Base-by-base conservation (phyloP, 2,888 invertebrate genomes). In the Stenotaenia linearis region DNA sequence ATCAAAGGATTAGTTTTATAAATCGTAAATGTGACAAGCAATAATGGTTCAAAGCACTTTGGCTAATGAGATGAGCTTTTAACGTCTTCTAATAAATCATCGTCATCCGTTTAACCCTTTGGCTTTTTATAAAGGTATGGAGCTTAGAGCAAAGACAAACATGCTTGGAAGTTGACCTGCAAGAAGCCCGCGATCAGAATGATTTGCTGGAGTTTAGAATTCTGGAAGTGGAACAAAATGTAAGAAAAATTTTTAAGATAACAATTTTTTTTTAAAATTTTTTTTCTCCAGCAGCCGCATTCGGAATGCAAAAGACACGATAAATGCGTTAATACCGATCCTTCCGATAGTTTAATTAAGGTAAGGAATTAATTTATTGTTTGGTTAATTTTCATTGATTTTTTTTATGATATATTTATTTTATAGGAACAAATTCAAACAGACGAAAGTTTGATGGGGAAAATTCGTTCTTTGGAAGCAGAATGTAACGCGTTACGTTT, bases 151-250 rank as follows among this genome's bases (percentile, higher is more conserved):
- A 78, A 56, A 61, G 30, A 37, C 75, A 74, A 74, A 74, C 21
- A n/a, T 21, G 75, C 30, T 88, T 92, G 56, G 86, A 89, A 83
- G 90, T 90, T 84, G 92, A 93, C 85, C 87, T 91, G 82, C 89
- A 91, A 82, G 93, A 93, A 86, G 89, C 92, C 84, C 89, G 91
- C 83, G 93, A 93, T 85, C 93, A 93, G 85, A 92, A 92, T 86
- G 93, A 93, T 86, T 89, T 93, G 82, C 89, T 93, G 85, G 93
- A 93, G 88, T 93, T 93, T 88, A 88, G 93, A 77, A 89, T 93
- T 83, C 88, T 93, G 82, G 93, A 93, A 87, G 87, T 93, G 83
- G 93, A 93, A 86, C 69, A 69, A 12, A 28, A 25, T 0, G 69
- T 69, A 69, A 69, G 12, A 69, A 28, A 69, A 28, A 12, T 25